A percentile compares a stretch with the other conserved stretches of the same genome.
Conservation (phyloP, 1,140 invertebrate genomes). For the Leptoteleia sp. region DNA sequence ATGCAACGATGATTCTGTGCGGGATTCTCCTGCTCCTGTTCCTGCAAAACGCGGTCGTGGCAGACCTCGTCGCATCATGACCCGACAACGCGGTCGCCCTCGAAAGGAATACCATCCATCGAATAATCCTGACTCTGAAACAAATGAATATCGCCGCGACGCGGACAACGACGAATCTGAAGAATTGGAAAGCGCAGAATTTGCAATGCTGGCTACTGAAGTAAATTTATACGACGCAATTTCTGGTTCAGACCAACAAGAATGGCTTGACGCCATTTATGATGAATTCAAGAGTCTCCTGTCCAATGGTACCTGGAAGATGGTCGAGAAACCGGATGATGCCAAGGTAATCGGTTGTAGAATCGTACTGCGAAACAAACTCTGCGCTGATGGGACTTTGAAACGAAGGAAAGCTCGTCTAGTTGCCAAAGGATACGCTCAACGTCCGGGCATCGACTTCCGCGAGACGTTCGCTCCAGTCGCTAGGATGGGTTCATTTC, state of each 20-base stretch:
- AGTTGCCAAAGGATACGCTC: conserved; percentile 55
- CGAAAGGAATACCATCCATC: no score
- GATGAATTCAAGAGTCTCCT: conserved; percentile 15
- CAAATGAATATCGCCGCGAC: no score
- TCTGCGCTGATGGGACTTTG: conserved; percentile 16
- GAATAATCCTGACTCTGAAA: no score
- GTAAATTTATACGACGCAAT: conserved; percentile 21
- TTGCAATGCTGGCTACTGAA: conserved; percentile 17
- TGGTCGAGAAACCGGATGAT: conserved; percentile 7
- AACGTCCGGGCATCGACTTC: conserved; percentile 16
- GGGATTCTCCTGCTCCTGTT: no score
- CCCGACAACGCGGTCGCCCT: background rate
- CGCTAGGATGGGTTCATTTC: no score
- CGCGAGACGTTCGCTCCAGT: no score
- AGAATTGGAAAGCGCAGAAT: conserved; percentile 14
- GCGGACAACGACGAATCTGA: background rate
- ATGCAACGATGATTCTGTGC: no score
- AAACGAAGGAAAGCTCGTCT: conserved; percentile 43
- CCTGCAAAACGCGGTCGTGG: no score
- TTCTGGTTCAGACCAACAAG: conserved; percentile 3
- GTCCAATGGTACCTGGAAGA: conserved; percentile 22
- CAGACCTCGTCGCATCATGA: no score
- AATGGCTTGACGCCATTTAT: conserved; percentile 38
- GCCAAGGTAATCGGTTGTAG: conserved; percentile 27
- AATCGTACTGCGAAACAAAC: conserved; percentile 23